Base-by-base conservation (phyloP, 2,888 invertebrate species). In the Caenorhabditis parvicauda region DNA sequence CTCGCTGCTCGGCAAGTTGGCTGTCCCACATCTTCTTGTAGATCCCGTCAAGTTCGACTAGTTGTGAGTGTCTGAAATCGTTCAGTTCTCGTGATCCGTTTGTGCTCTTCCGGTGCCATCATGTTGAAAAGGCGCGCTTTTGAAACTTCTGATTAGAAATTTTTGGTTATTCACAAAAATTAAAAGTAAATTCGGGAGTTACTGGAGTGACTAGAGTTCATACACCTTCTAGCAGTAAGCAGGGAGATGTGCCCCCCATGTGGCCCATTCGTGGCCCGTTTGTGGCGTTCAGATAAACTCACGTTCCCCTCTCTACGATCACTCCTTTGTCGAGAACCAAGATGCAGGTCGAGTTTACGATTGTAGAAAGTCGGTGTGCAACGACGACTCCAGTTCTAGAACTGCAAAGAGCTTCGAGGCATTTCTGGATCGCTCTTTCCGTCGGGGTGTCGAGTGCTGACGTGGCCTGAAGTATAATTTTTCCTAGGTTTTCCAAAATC, bases 361-460 rank as follows among this genome's bases (percentile, higher is more conserved):
- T 54, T 2, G 95, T 96, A 0, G 94, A 94, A 44, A 96, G 75
- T 7, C 85, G 87, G 84, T 96, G 95, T 0, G 96, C 95, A 32
- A 96, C 90, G 51, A 72, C 64, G 7, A 96, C 86, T 0, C 93
- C 93, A 0, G 95, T 95, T 53, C 91, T 87, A 82, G 92, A 90
- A 0, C 87, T 85, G 81, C 91, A 91, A 24, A 92, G 88, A 59
- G 86, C 85, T 47, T 70, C 67, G 28, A 74, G 54, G 38, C 71
- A 72, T 21, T 53, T 51, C 84, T 90, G 90, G 79, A 91, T 91
- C 82, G 90, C 89, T 52, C 93, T 86, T 82, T 96, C 96, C 0
- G 95, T 94, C 77, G 92, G 88, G 0, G 95, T 95, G 81, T 96
- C 95, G 32, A 96, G 84, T 0, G 95, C 93, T 51, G 92, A 93